Conservation (phyloP, 2,888 invertebrate species). For the Vandiemenella viatica region DNA sequence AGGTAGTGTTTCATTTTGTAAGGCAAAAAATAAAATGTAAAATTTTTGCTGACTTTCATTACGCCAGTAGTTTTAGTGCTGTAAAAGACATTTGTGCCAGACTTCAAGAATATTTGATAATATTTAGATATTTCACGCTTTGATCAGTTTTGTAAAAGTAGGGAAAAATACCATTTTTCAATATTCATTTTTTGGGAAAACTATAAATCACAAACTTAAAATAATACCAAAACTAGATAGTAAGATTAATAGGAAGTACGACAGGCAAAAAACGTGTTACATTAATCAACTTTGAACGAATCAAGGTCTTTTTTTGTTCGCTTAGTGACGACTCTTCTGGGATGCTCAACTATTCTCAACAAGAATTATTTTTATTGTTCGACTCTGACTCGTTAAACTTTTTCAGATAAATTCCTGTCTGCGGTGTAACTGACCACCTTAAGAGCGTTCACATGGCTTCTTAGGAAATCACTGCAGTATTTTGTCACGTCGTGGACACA, state of each 20-base stretch:
- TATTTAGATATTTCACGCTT: too few species aligned
- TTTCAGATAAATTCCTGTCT: background rate
- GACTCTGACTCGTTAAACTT: background rate
- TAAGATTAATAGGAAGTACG: background rate
- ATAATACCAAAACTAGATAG: too few species aligned
- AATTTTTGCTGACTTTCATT: conserved; percentile 6
- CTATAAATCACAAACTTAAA: too few species aligned
- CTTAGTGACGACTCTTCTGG: conserved; percentile 6
- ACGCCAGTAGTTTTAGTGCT: conserved; percentile 1
- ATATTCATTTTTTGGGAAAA: background rate
- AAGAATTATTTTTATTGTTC: background rate
- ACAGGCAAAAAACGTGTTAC: conserved; percentile 1
- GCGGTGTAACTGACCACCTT: background rate
- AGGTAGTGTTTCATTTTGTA: too few species aligned
- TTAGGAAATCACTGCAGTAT: conserved; percentile 1
- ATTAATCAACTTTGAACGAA: conserved; percentile 2
- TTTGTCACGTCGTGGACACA: background rate
- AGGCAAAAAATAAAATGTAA: conserved; percentile 9
- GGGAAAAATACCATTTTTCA: conserved; percentile 3
- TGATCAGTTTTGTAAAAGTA: conserved; percentile 3
- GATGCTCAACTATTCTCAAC: too few species aligned
- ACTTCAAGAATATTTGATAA: too few species aligned
- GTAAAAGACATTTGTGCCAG: too few species aligned
- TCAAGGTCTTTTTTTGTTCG: conserved; percentile 2
- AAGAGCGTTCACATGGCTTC: conserved; percentile 1